A percentile compares a stretch with the other conserved stretches of the same genome.
These are phyloP conservation scores for Bicyclus anynana DNA, from an alignment of 1,140 invertebrate species.

Conservation along the genomic window DNA sequence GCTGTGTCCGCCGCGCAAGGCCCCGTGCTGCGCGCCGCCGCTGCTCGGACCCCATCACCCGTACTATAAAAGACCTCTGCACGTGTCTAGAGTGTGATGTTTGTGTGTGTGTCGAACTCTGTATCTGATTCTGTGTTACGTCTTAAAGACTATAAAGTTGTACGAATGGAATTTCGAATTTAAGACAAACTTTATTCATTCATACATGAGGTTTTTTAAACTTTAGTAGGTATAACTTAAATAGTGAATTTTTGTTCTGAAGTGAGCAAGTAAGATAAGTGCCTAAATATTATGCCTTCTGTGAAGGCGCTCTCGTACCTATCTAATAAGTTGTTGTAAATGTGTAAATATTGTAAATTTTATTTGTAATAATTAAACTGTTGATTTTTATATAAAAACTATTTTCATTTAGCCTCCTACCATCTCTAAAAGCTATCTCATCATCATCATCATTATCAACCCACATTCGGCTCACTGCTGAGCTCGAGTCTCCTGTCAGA, in stretches of 20 bases:
- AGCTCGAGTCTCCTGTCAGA: no score
- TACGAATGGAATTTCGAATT: no score
- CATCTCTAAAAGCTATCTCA: no score
- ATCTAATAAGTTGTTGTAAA: slow-evolving; percentile 55
- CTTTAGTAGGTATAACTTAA: no score
- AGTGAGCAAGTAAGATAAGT: no score
- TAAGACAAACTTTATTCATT: no score
- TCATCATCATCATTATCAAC: no score
- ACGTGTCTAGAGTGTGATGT: slow-evolving; percentile 66
- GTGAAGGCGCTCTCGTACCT: slow-evolving; percentile 67
- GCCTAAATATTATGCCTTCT: slow-evolving; percentile 64
- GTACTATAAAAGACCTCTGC: slow-evolving; percentile 64
- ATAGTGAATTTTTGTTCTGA: no score
- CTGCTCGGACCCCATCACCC: slow-evolving; percentile 57
- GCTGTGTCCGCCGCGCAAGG: slow-evolving; percentile 66
- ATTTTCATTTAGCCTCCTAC: slow-evolving; percentile 25
- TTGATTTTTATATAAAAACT: slow-evolving; percentile 53
- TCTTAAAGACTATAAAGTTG: slow-evolving; percentile 28
- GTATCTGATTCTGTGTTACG: slow-evolving; percentile 22
- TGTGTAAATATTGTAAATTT: slow-evolving; percentile 67
- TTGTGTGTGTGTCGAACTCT: slow-evolving; percentile 10
- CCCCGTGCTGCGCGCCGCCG: slow-evolving; percentile 54
- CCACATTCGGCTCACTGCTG: no score
- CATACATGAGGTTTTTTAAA: no score
- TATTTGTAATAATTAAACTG: slow-evolving; percentile 45